Evolutionary conservation across 2,113 vertebrate species (phyloP), one percentile per base, ranked within the genome.

Genomic region (Opisthocomus hoazin): DNA sequence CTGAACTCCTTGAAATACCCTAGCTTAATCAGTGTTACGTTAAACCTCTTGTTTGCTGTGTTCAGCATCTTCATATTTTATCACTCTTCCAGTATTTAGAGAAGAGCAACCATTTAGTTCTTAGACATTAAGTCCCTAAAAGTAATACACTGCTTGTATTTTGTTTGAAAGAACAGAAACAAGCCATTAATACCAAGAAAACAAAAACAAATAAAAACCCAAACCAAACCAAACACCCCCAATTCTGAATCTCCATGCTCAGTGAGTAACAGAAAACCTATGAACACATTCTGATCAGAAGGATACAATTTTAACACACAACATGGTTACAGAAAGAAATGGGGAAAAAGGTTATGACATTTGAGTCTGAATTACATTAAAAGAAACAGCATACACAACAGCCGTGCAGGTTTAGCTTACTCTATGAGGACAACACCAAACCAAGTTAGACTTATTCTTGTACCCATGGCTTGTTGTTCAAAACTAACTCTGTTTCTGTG

Each of bases 171-270:
- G 34, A 65, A 51, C 9, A 15, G 63, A 88, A 51, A 56, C 5
- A 77, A 75, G 29, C 8, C 37, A 50, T 53, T 41, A 70, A 30
- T 21, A 81, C 3, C 19, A 86, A 69, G 23, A 39, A 74, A 94
- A 75, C 13, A 39, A 68, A 84, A 43, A 0, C 12, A 45, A 74
- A 50, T n/a, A 87, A 34, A 39, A 29, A 32, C 2, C 3, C 74
- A 51, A 61, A 3, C 19, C 15, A 50, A 51, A 29, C 8, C 15
- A 34, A 34, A 4, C 1, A 0, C 15, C 5, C 5, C 3, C 2
- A 34, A 2, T 51, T 90, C 43, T n/a, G 39, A 56, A 69, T 74
- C 48, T 85, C 22, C 17, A 10, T 3, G 30, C 17, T 82, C 6
- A 9, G 22, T 37, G 30, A 30, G 26, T 75, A 63, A 30, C 7